Conservation (phyloP, 2,797 vertebrate genomes). For the Falco novaeseelandiae region DNA sequence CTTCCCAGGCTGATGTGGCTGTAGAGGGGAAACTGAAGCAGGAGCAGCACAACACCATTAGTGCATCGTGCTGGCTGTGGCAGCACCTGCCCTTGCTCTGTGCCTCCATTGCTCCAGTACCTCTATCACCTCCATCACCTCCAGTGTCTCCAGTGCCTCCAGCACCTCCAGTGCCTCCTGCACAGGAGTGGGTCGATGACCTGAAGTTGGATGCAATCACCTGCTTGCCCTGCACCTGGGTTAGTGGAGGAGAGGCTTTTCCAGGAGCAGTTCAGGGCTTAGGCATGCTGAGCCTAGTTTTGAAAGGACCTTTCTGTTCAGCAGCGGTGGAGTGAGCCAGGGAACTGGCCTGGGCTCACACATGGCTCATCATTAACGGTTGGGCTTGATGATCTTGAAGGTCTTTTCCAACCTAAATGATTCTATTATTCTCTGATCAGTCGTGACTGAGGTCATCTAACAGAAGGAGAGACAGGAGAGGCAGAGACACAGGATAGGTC, state of each 20-base stretch:
- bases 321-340: not conserved
- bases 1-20: fast-evolving
- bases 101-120: fast-evolving
- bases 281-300: not conserved
- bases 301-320: not conserved
- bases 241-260: not conserved
- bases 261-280: not conserved
- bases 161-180: not conserved
- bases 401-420: too few species aligned
- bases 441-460: fast-evolving
- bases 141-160: not conserved
- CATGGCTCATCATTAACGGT: not conserved
- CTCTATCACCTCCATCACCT: fast-evolving
- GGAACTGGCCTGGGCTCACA: not conserved
- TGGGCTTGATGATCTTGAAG: too few species aligned
- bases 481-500: not conserved
- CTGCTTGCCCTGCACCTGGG: not conserved
- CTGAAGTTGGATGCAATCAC: fast-evolving
- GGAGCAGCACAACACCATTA: fast-evolving
- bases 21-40: not conserved
- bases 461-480: not conserved
- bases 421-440: too few species aligned
- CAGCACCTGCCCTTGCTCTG: fast-evolving
- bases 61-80: fast-evolving
- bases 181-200: not conserved